Percentiles rank a stretch among this genome's conserved stretches.
These are phyloP conservation scores for Manis javanica DNA, from an alignment of 2,797 vertebrate genomes.

Conservation along the genomic window DNA sequence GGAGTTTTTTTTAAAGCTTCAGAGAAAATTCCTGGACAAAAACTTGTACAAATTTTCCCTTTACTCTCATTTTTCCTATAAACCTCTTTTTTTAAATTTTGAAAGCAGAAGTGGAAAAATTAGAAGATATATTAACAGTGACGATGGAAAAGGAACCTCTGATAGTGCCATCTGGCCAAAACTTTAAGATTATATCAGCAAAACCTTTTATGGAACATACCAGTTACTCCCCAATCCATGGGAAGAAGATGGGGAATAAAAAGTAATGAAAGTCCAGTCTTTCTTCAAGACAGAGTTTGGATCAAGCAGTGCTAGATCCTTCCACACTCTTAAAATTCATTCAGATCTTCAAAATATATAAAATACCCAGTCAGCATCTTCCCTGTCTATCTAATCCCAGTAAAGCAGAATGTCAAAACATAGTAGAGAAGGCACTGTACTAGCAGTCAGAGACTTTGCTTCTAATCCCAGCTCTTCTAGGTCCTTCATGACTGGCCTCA, in stretches of 20 bases:
- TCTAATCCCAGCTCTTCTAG: background rate
- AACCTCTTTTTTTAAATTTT: slow-evolving; percentile 8
- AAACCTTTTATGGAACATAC: background rate
- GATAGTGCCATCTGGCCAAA: background rate
- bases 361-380: background rate
- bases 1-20: background rate
- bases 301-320: background rate
- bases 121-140: background rate
- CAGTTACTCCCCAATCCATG: background rate
- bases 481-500: background rate
- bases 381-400: background rate
- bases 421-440: background rate
- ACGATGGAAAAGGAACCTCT: slow-evolving; percentile 8
- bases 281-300: background rate
- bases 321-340: background rate
- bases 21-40: slow-evolving; percentile 15
- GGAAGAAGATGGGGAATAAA: background rate
- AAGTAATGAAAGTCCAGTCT: background rate
- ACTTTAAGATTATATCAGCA: background rate
- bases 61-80: slow-evolving; percentile 19
- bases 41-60: slow-evolving; percentile 18
- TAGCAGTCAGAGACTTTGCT: background rate
- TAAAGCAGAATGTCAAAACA: background rate
- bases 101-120: slow-evolving; percentile 71
- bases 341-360: slow-evolving; percentile 6